These are phyloP conservation scores for Bedellia somnulentella DNA, from an alignment of 2,888 invertebrate genomes.

Conservation along the genomic window DNA sequence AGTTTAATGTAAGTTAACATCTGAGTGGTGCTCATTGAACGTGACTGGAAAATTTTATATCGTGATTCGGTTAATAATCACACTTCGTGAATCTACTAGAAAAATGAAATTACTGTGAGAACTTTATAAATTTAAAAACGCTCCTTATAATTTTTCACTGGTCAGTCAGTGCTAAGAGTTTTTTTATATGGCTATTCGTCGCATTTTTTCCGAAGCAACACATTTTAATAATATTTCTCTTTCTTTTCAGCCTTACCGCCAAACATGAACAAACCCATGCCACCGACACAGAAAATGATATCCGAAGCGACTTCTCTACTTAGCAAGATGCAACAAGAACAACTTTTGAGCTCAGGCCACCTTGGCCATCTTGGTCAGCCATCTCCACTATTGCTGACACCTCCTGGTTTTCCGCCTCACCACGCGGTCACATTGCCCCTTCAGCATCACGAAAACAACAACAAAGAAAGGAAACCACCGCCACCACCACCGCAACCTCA, in stretches of 20 bases:
- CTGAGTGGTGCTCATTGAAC: no score
- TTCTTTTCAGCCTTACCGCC: conserved; percentile 63
- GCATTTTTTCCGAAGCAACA: no score
- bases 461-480: conserved; percentile 60
- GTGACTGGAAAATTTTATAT: no score
- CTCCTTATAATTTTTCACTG: no score
- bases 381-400: conserved; percentile 70
- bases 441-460: conserved; percentile 58
- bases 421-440: conserved; percentile 71
- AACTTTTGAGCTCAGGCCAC: conserved; percentile 60
- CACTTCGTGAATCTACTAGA: no score
- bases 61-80: no score
- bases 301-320: conserved; percentile 67
- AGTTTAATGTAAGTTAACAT: no score
- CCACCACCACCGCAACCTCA: conserved; percentile 62
- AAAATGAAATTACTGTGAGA: no score
- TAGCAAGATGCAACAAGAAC: conserved; percentile 73
- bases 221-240: conserved; percentile 7
- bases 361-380: conserved; percentile 55
- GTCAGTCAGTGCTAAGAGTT: no score
- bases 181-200: no score
- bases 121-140: no score
- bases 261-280: conserved; percentile 73
- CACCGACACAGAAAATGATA: conserved; percentile 77
- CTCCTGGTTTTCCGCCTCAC: conserved; percentile 76